Evolutionary conservation across 2,888 invertebrate genomes (phyloP), one percentile per base, ranked within the genome.

Genomic region (Oeneis ivallda): DNA sequence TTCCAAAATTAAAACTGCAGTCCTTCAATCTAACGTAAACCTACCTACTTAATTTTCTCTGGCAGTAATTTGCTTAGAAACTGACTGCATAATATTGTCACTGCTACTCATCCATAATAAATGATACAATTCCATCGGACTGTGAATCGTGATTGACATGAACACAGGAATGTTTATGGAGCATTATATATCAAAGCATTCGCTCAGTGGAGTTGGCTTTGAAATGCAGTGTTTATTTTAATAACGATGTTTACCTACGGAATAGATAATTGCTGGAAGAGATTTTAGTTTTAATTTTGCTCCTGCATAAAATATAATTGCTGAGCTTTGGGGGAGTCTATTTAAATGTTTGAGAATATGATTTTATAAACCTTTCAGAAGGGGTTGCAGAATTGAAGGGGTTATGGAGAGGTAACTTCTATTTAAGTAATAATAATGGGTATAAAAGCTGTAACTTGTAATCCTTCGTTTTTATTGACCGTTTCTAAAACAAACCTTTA

Each of bases 181-280:
- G 41, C 61, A 61, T 61, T 52, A 61, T 52, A 61, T 52, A 61
- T 39, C 61, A 41, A 61, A 61, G 50, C 52, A 61, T 52, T 41
- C 37, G 41, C 37, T 52, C 61, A 43, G 41, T 61, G 52, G 49
- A 52, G 61, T 61, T 41, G 60, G 61, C 50, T 52, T 61, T 61
- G 32, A 61, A 61, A 50, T 61, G 41, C 61, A 52, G 50, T 61
- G 61, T 61, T 61, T 61, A 61, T 61, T 61, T 61, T 61, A 61
- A 61, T 61, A 61, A 61, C 61, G 52, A 61, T 61, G 61, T 52
- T 61, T 61, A 61, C 39, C 41, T 61, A 10, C 26, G 50, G 17
- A 26, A 61, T 61, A 61, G 61, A 61, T 61, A 52, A 61, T 52
- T 50, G 50, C 50, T 26, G 26, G 52, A 19, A 52, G 9, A 39